Conservation (phyloP, 2,797 vertebrate species). For the Myotis vivesi region DNA sequence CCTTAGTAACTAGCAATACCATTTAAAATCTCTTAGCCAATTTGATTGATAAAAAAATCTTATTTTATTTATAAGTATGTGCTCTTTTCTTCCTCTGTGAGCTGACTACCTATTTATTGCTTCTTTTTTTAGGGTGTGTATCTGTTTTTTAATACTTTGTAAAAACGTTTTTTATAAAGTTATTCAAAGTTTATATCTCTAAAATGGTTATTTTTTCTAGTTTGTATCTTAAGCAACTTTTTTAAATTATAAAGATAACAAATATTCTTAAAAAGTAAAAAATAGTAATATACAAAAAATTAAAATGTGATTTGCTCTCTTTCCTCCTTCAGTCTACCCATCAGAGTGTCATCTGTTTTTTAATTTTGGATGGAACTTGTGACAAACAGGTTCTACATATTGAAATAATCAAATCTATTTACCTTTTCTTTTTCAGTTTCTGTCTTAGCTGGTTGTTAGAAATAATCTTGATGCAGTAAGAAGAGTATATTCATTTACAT, state of each 20-base stretch:
- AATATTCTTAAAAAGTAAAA: neutral
- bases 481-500: neutral
- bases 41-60: neutral
- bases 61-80: neutral
- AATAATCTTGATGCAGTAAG: neutral
- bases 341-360: neutral
- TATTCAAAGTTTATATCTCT: neutral
- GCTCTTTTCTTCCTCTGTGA: slow-evolving; percentile 7
- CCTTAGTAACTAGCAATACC: neutral
- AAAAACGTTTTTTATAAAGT: neutral
- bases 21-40: neutral
- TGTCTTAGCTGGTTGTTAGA: neutral
- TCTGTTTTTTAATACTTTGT: neutral
- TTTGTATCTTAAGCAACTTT: neutral
- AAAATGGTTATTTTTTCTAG: neutral
- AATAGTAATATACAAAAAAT: neutral
- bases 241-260: slow-evolving; percentile 17
- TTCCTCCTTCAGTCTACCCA: neutral
- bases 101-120: neutral
- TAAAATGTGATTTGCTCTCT: neutral
- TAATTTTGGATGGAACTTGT: neutral
- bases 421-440: neutral
- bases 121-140: neutral
- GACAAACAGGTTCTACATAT: neutral
- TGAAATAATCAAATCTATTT: neutral